Percentiles rank a stretch among this genome's conserved stretches.
Conservation (phyloP, 1,140 invertebrate species). For the Tyrophagus putrescentiae region DNA sequence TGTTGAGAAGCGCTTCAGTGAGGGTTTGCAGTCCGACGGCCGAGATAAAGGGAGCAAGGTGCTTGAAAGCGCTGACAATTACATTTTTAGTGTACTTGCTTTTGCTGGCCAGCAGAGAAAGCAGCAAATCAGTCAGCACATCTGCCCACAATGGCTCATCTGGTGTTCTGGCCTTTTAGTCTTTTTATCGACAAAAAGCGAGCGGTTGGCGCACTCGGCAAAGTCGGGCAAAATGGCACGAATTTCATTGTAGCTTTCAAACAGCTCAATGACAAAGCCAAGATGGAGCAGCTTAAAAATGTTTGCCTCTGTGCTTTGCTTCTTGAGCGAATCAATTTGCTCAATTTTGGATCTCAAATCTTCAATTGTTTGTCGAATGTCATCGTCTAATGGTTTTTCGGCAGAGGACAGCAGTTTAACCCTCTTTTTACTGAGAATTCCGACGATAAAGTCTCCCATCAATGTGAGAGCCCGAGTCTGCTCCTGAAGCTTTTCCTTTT, state of each 20-base stretch:
- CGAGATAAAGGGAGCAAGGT: conserved; percentile 16
- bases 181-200: neutral
- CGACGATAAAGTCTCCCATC: conserved; percentile 9
- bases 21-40: conserved; percentile 4
- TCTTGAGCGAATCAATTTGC: neutral
- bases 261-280: neutral
- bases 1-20: conserved; percentile 11
- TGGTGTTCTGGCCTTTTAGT: neutral
- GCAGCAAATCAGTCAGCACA: conserved; percentile 19
- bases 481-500: neutral
- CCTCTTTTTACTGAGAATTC: conserved; percentile 5
- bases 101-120: conserved; percentile 19
- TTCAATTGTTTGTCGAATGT: neutral
- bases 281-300: conserved; percentile 10
- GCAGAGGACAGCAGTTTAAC: conserved; percentile 5
- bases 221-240: conserved; percentile 10
- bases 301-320: neutral
- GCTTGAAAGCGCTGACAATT: conserved; percentile 17
- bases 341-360: conserved; percentile 4
- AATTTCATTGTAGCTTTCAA: conserved; percentile 12
- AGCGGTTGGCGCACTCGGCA: conserved; percentile 13
- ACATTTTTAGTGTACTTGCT: conserved; percentile 20
- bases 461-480: neutral
- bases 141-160: conserved; percentile 17
- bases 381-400: neutral